phyloP scores from a whole-genome alignment of 2,113 vertebrate genomes.

The Nestor notabilis region DNA sequence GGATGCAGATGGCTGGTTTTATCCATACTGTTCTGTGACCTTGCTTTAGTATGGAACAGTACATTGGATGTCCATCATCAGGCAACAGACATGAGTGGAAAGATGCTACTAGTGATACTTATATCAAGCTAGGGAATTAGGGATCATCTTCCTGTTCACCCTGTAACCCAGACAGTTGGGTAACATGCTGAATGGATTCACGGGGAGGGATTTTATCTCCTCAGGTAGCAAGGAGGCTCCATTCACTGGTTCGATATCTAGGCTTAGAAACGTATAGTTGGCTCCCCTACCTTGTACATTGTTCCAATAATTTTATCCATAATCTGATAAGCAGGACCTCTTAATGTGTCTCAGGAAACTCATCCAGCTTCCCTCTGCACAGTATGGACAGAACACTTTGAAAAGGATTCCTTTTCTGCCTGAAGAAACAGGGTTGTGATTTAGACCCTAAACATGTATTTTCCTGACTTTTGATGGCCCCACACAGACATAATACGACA shows the following conservation, averaged over 20 bases:
- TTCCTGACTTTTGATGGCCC: neutral
- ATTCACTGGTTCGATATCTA: neutral
- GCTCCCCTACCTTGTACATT: neutral
- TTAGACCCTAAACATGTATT: neutral
- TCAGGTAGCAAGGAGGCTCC: neutral
- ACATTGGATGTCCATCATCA: neutral
- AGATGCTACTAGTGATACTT: neutral
- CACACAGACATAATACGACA: neutral
- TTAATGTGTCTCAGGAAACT: neutral
- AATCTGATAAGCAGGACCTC: neutral
- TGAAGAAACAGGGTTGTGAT: neutral
- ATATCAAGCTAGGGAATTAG: neutral
- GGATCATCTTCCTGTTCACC: neutral
- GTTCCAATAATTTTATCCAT: neutral
- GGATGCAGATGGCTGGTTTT: neutral
- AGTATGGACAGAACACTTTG: neutral
- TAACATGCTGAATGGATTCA: neutral
- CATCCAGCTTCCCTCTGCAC: neutral
- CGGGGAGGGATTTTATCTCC: neutral
- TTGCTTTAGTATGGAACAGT: neutral
- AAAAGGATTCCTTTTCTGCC: neutral
- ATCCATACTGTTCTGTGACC: neutral
- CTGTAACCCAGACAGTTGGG: neutral
- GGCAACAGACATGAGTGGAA: neutral
- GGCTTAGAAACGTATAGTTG: neutral